Percentiles rank a stretch among this genome's conserved stretches.
These are phyloP conservation scores for Sciurus carolinensis DNA, from an alignment of 2,797 vertebrate genomes.

Conservation along the genomic window DNA sequence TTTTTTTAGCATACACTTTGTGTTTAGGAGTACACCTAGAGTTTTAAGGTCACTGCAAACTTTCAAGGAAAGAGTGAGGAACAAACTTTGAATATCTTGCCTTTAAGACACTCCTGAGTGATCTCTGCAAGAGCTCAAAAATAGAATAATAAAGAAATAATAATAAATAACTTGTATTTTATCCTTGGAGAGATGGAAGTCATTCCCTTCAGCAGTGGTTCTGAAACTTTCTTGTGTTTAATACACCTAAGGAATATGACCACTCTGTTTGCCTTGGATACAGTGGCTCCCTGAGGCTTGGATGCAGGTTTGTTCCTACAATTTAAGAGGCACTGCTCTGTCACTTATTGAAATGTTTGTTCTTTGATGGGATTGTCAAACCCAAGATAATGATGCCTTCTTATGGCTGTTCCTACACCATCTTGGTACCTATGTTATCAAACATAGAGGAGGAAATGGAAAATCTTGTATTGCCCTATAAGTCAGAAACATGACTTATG, in stretches of 20 bases:
- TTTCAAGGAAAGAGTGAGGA: not conserved
- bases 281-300: not conserved
- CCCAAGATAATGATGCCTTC: not conserved
- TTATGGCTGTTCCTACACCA: not conserved
- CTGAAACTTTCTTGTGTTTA: not conserved
- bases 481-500: not conserved
- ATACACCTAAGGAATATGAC: not conserved
- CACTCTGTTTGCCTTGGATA: not conserved
- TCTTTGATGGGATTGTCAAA: conserved; percentile 7
- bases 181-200: not conserved
- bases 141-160: not conserved
- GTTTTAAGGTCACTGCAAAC: not conserved
- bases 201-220: not conserved
- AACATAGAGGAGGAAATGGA: not conserved
- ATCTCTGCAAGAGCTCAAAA: not conserved
- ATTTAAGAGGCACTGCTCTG: not conserved
- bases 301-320: not conserved
- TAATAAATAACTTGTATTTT: not conserved
- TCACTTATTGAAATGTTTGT: conserved; percentile 11
- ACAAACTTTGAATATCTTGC: not conserved
- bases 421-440: not conserved
- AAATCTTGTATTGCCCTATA: not conserved
- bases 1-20: not conserved
- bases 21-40: not conserved
- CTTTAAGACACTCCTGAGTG: not conserved